Percentiles rank a stretch among this genome's conserved stretches.
Evolutionary conservation across 2,797 vertebrate species (phyloP).

Genomic region (Malurus splendens): DNA sequence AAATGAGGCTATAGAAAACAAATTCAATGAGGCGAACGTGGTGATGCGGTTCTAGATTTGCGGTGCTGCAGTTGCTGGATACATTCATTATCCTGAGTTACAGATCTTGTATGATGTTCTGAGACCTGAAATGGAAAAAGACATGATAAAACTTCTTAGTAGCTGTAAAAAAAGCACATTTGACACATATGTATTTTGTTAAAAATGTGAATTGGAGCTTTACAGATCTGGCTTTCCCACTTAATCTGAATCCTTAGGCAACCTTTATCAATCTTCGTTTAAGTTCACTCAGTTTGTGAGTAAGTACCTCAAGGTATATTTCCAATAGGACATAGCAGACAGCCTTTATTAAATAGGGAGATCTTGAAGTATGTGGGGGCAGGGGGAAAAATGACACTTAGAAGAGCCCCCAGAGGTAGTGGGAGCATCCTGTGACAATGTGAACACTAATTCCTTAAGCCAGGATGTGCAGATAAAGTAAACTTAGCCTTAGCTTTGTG

Average conservation of each 20-base stretch:
- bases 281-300: neutral
- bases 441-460: neutral
- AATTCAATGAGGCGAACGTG: neutral
- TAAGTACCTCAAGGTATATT: neutral
- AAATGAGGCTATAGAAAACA: constrained; percentile 14
- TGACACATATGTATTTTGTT: neutral
- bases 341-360: neutral
- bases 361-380: neutral
- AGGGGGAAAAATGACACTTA: neutral
- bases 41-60: neutral
- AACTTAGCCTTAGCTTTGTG: neutral
- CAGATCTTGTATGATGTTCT: neutral
- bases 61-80: neutral
- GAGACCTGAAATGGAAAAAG: constrained; percentile 13
- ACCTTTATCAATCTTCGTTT: neutral
- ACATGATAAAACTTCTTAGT: neutral
- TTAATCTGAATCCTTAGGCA: neutral
- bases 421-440: neutral
- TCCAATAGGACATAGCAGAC: neutral
- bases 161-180: neutral
- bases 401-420: neutral
- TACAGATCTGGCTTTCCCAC: neutral
- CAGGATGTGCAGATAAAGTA: neutral
- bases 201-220: neutral
- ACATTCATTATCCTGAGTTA: neutral